Evolutionary conservation across 2,888 invertebrate genomes (phyloP).

Genomic region (Rosalia funebris): DNA sequence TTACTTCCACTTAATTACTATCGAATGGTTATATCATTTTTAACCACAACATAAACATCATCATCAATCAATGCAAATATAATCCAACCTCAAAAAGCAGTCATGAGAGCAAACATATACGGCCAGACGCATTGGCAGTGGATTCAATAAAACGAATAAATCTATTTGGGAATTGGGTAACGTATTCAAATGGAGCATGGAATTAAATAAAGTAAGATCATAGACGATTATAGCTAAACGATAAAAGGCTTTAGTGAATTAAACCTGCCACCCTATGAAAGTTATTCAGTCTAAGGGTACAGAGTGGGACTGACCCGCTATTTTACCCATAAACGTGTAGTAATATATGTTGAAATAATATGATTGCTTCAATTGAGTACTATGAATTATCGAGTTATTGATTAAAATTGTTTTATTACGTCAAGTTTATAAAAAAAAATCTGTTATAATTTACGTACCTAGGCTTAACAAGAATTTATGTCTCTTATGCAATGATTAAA

Average conservation of each 20-base stretch:
- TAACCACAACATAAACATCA: background rate
- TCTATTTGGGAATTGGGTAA: slow-evolving; percentile 5
- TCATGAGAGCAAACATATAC: slow-evolving; percentile 14
- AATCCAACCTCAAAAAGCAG: slow-evolving; percentile 1
- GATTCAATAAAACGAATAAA: slow-evolving; percentile 20
- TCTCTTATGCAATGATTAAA: too few species aligned
- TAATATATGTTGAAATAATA: too few species aligned
- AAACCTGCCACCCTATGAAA: slow-evolving; percentile 54
- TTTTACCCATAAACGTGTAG: too few species aligned
- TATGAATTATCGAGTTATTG: too few species aligned
- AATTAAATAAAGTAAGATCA: slow-evolving; percentile 56
- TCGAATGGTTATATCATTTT: background rate
- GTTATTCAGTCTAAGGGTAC: slow-evolving; percentile 40
- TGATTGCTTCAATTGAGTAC: too few species aligned
- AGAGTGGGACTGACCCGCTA: slow-evolving; percentile 45
- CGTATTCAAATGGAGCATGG: slow-evolving; percentile 48
- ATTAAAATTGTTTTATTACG: too few species aligned
- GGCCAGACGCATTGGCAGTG: slow-evolving; percentile 5
- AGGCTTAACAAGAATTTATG: too few species aligned
- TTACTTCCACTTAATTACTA: too few species aligned
- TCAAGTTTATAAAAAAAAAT: too few species aligned
- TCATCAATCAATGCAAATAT: slow-evolving; percentile 8
- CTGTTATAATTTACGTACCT: too few species aligned
- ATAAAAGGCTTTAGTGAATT: slow-evolving; percentile 59
- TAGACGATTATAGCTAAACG: slow-evolving; percentile 55